These are phyloP conservation scores for Drosophila mulleri DNA, from an alignment of 2,888 invertebrate species.

Conservation along the genomic window DNA sequence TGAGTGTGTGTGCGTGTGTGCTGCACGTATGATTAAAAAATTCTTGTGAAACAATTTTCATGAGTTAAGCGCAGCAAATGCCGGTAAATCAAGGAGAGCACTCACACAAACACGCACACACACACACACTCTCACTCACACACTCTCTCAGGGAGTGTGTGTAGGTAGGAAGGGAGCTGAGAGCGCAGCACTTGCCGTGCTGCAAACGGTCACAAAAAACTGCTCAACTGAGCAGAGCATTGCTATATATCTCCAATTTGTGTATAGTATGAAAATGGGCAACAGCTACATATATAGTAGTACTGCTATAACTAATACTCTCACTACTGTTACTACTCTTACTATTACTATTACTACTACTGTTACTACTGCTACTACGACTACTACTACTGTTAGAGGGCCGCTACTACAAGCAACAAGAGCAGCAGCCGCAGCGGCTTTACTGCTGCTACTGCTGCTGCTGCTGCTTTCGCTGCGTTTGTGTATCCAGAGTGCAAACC, in stretches of 20 bases:
- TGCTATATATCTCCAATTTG: slow-evolving; percentile 47
- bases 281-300: slow-evolving; percentile 36
- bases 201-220: slow-evolving; percentile 29
- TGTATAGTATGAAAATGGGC: slow-evolving; percentile 62
- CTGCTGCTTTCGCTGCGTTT: slow-evolving; percentile 25
- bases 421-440: slow-evolving; percentile 40
- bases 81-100: slow-evolving; percentile 67
- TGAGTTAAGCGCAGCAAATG: slow-evolving; percentile 53
- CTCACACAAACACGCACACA: slow-evolving; percentile 32
- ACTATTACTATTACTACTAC: background rate
- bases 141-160: background rate
- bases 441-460: slow-evolving; percentile 9
- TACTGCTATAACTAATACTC: slow-evolving; percentile 8
- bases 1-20: slow-evolving; percentile 8
- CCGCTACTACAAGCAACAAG: slow-evolving; percentile 47
- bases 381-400: slow-evolving; percentile 8
- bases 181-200: slow-evolving; percentile 37
- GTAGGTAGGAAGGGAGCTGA: background rate
- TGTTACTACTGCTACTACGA: background rate
- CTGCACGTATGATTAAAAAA: slow-evolving; percentile 72
- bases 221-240: slow-evolving; percentile 26
- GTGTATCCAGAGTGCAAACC: slow-evolving; percentile 78
- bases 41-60: slow-evolving; percentile 75
- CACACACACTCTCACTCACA: slow-evolving; percentile 7
- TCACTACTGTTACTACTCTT: background rate